Evolutionary conservation across 2,113 vertebrate genomes (phyloP).

Genomic region (Myocastor coypus): DNA sequence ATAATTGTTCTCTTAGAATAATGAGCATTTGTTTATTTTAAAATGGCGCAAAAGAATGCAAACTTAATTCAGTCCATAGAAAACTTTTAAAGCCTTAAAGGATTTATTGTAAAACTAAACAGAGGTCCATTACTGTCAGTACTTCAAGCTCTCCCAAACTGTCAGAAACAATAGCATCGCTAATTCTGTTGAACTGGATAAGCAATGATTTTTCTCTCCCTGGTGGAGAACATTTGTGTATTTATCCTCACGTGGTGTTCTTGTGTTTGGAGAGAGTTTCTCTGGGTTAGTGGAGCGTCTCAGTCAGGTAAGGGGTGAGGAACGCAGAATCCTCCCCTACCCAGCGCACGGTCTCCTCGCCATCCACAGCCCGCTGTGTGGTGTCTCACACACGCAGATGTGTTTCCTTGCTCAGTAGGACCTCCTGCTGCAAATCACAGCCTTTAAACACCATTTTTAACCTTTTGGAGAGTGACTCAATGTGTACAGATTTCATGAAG

Average conservation of each 20-base stretch:
- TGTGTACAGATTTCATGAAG: conserved; percentile 49
- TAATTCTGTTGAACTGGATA: conserved; percentile 52
- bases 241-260: not conserved
- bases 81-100: conserved; percentile 21
- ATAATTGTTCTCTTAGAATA: not conserved
- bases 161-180: not conserved
- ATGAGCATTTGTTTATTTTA: conserved; percentile 19
- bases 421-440: conserved; percentile 46
- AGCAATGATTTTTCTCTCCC: not conserved
- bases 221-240: not conserved
- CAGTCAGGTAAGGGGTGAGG: not conserved
- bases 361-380: not conserved
- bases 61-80: conserved; percentile 21
- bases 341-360: not conserved
- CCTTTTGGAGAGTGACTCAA: not conserved
- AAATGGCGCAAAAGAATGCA: not conserved
- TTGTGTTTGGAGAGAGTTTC: not conserved
- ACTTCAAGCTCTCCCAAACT: not conserved
- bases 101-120: conserved; percentile 62
- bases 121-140: not conserved
- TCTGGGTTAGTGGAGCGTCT: not conserved
- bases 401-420: not conserved
- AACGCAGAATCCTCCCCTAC: not conserved
- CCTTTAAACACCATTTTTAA: conserved; percentile 25
- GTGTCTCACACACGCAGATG: not conserved